phyloP scores from a whole-genome alignment of 2,797 vertebrate species.

The Oreortyx pictus region DNA sequence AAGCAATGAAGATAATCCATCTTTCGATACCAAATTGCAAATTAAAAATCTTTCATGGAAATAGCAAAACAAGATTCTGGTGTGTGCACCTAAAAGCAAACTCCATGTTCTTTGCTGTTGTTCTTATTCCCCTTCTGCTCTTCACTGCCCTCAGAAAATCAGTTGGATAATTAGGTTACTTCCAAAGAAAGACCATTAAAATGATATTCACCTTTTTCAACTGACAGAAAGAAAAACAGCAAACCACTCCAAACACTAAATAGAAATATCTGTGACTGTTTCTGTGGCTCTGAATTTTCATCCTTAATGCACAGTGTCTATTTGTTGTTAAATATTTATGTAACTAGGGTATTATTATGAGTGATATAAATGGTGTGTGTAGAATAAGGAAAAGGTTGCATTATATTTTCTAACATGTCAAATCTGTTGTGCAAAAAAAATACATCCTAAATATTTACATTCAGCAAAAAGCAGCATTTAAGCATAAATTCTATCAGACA shows the following conservation, averaged over 20 bases:
- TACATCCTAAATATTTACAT: neutral
- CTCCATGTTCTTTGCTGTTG: neutral
- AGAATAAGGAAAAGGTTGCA: neutral
- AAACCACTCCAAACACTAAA: neutral
- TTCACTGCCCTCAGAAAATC: neutral
- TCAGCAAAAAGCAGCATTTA: neutral
- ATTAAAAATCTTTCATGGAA: neutral
- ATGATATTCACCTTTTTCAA: neutral
- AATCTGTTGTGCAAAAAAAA: neutral
- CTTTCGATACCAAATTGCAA: neutral
- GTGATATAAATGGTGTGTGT: neutral
- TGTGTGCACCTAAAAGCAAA: neutral
- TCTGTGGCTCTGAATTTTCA: neutral
- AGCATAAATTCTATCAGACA: neutral
- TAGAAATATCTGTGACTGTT: neutral
- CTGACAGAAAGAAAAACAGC: neutral
- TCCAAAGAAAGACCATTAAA: constrained; percentile 3
- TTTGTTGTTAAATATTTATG: constrained; percentile 31
- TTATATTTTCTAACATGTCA: neutral
- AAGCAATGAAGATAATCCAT: neutral
- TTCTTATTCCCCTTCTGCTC: neutral
- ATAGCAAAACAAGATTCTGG: neutral
- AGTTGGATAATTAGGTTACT: constrained; percentile 16
- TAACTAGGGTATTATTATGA: neutral
- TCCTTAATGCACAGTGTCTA: neutral